phyloP scores from a whole-genome alignment of 2,113 vertebrate genomes.

The Sinosuthora webbiana region DNA sequence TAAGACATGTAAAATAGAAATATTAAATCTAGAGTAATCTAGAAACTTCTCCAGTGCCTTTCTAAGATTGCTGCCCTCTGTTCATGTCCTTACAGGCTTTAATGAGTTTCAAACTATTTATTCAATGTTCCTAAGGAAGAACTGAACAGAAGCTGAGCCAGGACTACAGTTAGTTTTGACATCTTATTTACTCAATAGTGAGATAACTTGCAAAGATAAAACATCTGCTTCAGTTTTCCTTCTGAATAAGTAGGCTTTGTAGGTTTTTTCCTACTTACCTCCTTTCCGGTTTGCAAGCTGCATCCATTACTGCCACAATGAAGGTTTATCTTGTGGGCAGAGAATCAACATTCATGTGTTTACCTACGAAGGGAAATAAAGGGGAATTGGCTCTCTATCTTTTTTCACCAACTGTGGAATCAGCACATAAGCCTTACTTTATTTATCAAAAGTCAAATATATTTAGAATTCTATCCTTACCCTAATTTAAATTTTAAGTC shows the following conservation, averaged over 20 bases:
- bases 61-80: neutral
- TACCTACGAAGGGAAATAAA: neutral
- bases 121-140: neutral
- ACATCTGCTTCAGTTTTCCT: neutral
- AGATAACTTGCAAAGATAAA: constrained; percentile 2
- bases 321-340: neutral
- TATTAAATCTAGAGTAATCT: neutral
- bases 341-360: neutral
- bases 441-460: neutral
- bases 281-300: neutral
- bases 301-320: neutral
- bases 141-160: neutral
- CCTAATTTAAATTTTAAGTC: neutral
- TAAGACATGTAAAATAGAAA: neutral
- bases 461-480: neutral
- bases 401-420: neutral
- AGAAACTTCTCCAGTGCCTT: neutral
- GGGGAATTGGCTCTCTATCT: neutral
- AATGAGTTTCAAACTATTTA: neutral
- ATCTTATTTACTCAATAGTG: neutral
- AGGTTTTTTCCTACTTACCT: neutral
- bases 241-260: neutral
- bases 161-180: neutral
- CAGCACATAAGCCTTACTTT: neutral
- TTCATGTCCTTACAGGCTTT: neutral